Percentiles rank a stretch among this genome's conserved stretches.
These are phyloP conservation scores for Leuciscus waleckii DNA, from an alignment of 2,797 vertebrate species.

Conservation along the genomic window DNA sequence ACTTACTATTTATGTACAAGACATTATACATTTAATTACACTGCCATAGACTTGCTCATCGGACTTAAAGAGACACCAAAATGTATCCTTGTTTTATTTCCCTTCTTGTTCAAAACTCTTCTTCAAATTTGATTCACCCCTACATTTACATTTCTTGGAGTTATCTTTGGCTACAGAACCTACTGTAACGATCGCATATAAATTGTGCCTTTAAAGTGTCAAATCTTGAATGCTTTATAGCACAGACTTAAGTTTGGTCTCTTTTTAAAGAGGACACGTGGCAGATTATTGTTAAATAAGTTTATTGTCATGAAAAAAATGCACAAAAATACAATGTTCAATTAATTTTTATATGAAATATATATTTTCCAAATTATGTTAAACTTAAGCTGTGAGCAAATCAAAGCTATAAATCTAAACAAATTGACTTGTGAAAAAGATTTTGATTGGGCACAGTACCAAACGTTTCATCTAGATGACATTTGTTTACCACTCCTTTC, in stretches of 20 bases:
- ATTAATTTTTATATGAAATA: neutral
- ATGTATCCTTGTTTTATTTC: no score
- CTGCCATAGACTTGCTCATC: neutral
- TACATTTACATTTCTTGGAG: neutral
- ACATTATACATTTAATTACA: no score
- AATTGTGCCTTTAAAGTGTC: no score
- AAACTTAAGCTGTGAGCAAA: neutral
- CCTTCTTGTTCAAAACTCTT: no score
- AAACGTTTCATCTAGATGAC: neutral
- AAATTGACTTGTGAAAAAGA: neutral
- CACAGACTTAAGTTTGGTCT: neutral
- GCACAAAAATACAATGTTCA: neutral
- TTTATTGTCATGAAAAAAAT: neutral
- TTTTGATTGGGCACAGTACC: neutral
- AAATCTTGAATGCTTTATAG: neutral
- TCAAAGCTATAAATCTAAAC: neutral
- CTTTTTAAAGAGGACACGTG: neutral
- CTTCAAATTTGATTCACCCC: no score
- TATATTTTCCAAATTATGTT: neutral
- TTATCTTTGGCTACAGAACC: neutral
- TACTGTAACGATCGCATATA: neutral
- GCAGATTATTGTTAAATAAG: no score
- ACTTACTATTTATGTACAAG: no score
- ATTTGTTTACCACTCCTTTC: neutral
- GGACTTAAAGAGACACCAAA: no score